Base-by-base conservation (phyloP, 2,888 invertebrate species). In the Cabera pusaria region DNA sequence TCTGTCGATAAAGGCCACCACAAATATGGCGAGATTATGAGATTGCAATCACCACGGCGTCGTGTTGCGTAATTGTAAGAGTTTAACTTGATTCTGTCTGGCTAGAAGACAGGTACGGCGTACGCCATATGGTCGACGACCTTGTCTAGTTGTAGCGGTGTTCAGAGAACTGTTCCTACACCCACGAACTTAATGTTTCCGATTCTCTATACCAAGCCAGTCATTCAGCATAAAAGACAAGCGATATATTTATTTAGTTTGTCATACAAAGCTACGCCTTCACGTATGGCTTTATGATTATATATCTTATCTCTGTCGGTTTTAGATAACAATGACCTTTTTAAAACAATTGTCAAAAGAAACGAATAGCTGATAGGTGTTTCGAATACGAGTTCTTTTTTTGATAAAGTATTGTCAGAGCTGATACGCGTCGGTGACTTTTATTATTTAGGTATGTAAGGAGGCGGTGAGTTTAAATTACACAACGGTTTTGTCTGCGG, bases 121-220 rank as follows among this genome's bases (percentile, higher is more conserved):
- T 70, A 71, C 61, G 69, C 79, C 81, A 81, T 79, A 80, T 81
- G 81, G 81, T 72, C 76, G 77, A 52, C 71, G 80, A 72, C 81
- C 81, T 81, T 80, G 80, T 61, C 60, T 64, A 59, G 52, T 44
- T 44, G n/a, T n/a, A n/a, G 40, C 7, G 60, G 76, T 62, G 72
- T 77, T 65, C 65, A 71, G 71, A 57, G 44, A 72, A 69, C 66
- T 67, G 71, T 72, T 66, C 62, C 52, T 53, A 61, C 72, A 65
- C 79, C 78, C 63, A 79, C 80, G 65, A 59, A 44, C 42, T 42
- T 54, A 61, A 55, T 59, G 65, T 71, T 67, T 69, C 62, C 64
- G 62, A 73, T 73, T 71, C 61, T 63, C 67, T 57, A 58, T 56
- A 58, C 50, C 41, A 28, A 16, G 34, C 34, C 26, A 31, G 51